Base-by-base conservation (phyloP, 1,140 invertebrate genomes). In the Neodiprion lecontei region DNA sequence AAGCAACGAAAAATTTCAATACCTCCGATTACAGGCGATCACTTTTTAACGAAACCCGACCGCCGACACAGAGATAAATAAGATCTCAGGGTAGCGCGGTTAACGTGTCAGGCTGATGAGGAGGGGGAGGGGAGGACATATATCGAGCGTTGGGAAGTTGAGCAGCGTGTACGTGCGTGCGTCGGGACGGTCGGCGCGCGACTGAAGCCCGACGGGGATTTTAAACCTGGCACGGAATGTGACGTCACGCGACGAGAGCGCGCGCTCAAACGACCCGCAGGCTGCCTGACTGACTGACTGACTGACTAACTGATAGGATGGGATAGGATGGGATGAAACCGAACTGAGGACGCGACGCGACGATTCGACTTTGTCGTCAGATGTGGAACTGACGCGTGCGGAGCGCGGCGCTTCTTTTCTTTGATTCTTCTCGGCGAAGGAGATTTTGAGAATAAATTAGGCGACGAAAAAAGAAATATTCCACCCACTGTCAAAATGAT, bases 181-280 rank as follows among this genome's bases (percentile, higher is more conserved):
- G 68, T 28, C 72, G 73, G 78, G 81, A 78, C 79, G 81, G 76
- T 78, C 79, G 79, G 77, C 81, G 83, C 80, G 82, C 82, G 81
- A 85, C 84, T 85, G 80, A 79, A 72, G 69, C 77, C 69, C 48
- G 67, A 75, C 11, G 53, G 73, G 75, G 68, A 75, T 83, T 81
- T 81, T 72, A 85, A 83, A 84, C 75, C 79, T 77, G 76, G 76
- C n/a, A 14, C 73, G 76, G 72, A 73, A 75, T 76, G 77, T 83
- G 81, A 82, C 84, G 83, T 84, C 83, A 82, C 80, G 65, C 47
- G 23, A 40, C 48, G 73, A 75, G n/a, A 61, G 53, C 75, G 77
- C 77, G 53, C 53, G 53, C 53, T 61, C n/a, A 12, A 17, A 61
- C 53, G 53, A 61, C 11, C n/a, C 53, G 53, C 11, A 9, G 9